These are phyloP conservation scores for Scaptomyza reducta DNA, from an alignment of 2,888 invertebrate species.

Conservation along the genomic window DNA sequence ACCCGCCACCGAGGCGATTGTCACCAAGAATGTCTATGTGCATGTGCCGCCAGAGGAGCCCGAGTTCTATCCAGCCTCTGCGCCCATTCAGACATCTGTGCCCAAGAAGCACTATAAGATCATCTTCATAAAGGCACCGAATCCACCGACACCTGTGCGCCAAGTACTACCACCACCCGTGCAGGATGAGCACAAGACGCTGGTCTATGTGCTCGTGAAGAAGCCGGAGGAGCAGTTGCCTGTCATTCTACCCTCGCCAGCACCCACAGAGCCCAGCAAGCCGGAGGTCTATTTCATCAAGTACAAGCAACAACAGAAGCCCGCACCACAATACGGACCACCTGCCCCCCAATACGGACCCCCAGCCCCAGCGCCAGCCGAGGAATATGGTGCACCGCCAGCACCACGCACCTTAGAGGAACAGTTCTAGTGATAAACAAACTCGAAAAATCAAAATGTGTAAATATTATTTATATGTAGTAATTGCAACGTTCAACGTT, in stretches of 20 bases:
- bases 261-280: constrained; percentile 93
- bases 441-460: constrained; percentile 35
- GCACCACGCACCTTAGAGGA: constrained; percentile 76
- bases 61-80: constrained; percentile 81
- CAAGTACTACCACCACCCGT: constrained; percentile 87
- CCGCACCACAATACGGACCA: constrained; percentile 82
- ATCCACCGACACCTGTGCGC: constrained; percentile 84
- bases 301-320: constrained; percentile 85
- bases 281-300: constrained; percentile 96
- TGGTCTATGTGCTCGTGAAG: constrained; percentile 94
- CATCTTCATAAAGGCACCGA: constrained; percentile 86
- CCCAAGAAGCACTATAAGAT: constrained; percentile 86
- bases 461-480: constrained; percentile 71
- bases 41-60: constrained; percentile 86
- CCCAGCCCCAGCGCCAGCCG: constrained; percentile 79
- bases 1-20: constrained; percentile 72
- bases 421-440: constrained; percentile 70
- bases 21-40: constrained; percentile 85
- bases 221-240: constrained; percentile 94
- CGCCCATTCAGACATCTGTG: constrained; percentile 84
- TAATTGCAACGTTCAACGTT: constrained; percentile 25
- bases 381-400: constrained; percentile 78
- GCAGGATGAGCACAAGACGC: constrained; percentile 94
- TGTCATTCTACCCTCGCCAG: constrained; percentile 90
- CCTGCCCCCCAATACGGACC: constrained; percentile 82